Evolutionary conservation across 2,888 invertebrate genomes (phyloP).

Genomic region (Spicauda simplicius): DNA sequence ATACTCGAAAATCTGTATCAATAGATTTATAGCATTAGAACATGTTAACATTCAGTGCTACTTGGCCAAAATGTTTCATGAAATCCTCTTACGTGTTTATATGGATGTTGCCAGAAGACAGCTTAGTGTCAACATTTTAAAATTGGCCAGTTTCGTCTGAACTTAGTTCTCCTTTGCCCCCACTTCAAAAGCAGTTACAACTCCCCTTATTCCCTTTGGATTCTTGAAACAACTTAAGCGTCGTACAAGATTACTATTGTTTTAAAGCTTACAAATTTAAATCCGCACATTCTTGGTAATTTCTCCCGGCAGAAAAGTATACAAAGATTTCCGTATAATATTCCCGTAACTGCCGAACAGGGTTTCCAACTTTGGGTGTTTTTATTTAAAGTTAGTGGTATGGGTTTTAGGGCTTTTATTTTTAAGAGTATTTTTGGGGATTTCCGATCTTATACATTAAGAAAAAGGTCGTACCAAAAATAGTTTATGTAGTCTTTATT

Average conservation of each 20-base stretch:
- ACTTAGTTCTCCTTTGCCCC: not conserved
- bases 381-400: too few relatives aligned
- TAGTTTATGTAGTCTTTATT: too few relatives aligned
- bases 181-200: constrained; percentile 9
- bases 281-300: constrained; percentile 14
- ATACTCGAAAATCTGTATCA: too few relatives aligned
- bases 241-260: constrained; percentile 14
- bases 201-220: constrained; percentile 7
- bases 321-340: constrained; percentile 25
- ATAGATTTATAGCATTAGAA: too few relatives aligned
- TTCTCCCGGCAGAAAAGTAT: constrained; percentile 12
- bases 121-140: not conserved
- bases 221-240: constrained; percentile 17
- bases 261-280: constrained; percentile 26
- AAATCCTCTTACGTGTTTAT: not conserved
- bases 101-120: not conserved
- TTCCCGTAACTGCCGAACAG: not conserved
- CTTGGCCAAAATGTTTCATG: too few relatives aligned
- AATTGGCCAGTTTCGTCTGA: not conserved
- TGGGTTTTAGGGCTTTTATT: too few relatives aligned
- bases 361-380: too few relatives aligned
- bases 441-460: too few relatives aligned
- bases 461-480: too few relatives aligned
- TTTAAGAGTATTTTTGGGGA: too few relatives aligned
- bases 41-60: too few relatives aligned